Evolutionary conservation across 1,140 invertebrate species (phyloP).

Genomic region (Drosophila teissieri): DNA sequence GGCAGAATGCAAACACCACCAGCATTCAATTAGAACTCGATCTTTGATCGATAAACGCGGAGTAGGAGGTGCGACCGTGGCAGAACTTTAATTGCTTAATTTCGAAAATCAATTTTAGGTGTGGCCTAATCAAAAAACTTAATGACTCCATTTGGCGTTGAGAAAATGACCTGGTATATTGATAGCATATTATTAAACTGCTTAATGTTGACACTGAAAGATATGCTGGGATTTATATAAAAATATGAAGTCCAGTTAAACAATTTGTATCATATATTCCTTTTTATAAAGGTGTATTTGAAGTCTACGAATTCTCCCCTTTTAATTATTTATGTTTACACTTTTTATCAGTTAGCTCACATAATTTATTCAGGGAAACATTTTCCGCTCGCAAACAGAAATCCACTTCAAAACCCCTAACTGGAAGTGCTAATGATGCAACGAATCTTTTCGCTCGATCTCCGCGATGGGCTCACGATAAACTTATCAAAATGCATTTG

Average conservation of each 20-base stretch:
- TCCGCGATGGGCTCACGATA: constrained; percentile 25
- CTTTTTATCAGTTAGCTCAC: not conserved
- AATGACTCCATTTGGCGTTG: constrained; percentile 7
- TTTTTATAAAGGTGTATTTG: not conserved
- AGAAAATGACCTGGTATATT: not conserved
- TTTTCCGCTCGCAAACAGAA: not conserved
- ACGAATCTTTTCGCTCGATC: constrained; percentile 30
- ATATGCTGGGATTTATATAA: too few species aligned
- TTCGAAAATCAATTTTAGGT: constrained; percentile 27
- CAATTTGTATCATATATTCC: too few species aligned
- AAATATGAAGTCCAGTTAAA: too few species aligned
- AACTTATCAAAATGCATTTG: constrained; percentile 52
- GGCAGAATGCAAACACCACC: constrained; percentile 6
- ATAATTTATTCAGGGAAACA: not conserved
- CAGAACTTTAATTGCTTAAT: constrained; percentile 40
- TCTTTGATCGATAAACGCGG: constrained; percentile 22
- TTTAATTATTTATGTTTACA: not conserved
- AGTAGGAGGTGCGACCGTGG: constrained; percentile 7
- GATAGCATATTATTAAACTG: not conserved
- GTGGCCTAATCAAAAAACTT: not conserved
- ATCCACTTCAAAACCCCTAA: not conserved
- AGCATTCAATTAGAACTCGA: constrained; percentile 36
- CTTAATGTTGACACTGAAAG: not conserved
- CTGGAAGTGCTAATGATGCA: constrained; percentile 41
- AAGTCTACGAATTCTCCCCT: too few species aligned